phyloP scores from a whole-genome alignment of 2,797 vertebrate species.

The Chanos chanos region DNA sequence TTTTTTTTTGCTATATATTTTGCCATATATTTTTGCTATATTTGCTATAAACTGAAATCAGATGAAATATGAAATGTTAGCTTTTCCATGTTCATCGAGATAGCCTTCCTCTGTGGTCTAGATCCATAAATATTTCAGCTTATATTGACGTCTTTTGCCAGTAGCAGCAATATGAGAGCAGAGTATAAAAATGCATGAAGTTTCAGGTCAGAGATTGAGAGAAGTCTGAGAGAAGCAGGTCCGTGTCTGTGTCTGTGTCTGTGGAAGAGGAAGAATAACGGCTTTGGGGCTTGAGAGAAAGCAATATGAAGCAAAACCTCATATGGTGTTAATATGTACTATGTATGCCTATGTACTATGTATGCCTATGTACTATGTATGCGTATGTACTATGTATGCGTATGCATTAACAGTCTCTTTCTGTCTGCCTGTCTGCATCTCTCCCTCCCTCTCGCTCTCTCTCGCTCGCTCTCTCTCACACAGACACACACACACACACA shows the following conservation, averaged over 20 bases:
- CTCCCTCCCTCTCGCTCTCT: background rate
- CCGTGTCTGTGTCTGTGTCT: background rate
- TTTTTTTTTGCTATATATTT: too few species aligned
- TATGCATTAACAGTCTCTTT: too few species aligned
- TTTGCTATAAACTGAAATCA: too few species aligned
- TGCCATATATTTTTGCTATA: too few species aligned
- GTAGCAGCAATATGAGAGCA: slow-evolving; percentile 22
- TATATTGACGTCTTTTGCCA: slow-evolving; percentile 17
- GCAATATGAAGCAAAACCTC: slow-evolving; percentile 17
- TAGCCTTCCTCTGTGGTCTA: background rate
- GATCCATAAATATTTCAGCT: slow-evolving; percentile 11
- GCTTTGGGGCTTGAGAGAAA: background rate
- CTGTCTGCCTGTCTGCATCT: slow-evolving; percentile 8
- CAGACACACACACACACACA: too few species aligned
- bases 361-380: slow-evolving; percentile 4
- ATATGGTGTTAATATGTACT: slow-evolving; percentile 3
- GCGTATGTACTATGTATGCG: slow-evolving; percentile 6
- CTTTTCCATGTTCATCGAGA: background rate
- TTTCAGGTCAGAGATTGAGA: slow-evolving; percentile 19
- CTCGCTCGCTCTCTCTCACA: background rate
- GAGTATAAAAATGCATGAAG: slow-evolving; percentile 25
- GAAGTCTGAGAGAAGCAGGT: slow-evolving; percentile 3
- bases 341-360: slow-evolving; percentile 2
- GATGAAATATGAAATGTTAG: too few species aligned
- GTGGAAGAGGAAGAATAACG: slow-evolving; percentile 14